Evolutionary conservation across 2,797 vertebrate genomes (phyloP), one percentile per base, ranked within the genome.

Genomic region (Percopsis omiscomaycus): DNA sequence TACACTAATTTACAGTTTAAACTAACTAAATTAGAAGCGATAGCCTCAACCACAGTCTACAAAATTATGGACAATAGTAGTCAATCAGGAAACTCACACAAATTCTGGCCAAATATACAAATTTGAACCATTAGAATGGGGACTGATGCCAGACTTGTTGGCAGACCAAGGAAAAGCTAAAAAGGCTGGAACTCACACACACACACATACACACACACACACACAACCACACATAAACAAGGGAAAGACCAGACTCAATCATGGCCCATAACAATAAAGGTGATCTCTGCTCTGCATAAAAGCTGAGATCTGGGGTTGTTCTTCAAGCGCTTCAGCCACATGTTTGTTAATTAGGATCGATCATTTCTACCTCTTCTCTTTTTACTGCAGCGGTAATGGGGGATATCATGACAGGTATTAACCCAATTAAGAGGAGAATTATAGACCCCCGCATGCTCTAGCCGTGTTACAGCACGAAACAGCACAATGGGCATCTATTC

Each of bases 331-430:
- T 76, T 82, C 70, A 80, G 83, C 65, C 81, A 69, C 78, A 82
- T 80, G 77, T 78, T 84, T 74, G 68, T 66, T 83, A 86, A 81
- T 79, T 80, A 82, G 70, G 71, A 82, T 59, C 61, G 3, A 84
- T 86, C 69, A 84, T 79, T 84, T 61, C 65, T 70, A 56, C 59
- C 81, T 59, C 72, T 75, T 61, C 70, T 75, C 71, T 77, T 73
- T 88, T 86, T 83, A 88, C 79, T 78, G 77, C 83, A 58, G 55
- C 66, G 68, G 65, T 87, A 86, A 89, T 86, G 84, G 78, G 65
- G 75, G 79, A 79, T 72, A 87, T 88, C 75, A 84, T 84, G 81
- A 88, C 83, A 86, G 81, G 83, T 83, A 85, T 88, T 90, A 87
- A 84, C 66, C 75, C 80, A 91, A 89, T 89, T 89, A 88, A 77